These are phyloP conservation scores for Drosophila aff. DNA, from an alignment of 1,140 invertebrate species.

Conservation along the genomic window DNA sequence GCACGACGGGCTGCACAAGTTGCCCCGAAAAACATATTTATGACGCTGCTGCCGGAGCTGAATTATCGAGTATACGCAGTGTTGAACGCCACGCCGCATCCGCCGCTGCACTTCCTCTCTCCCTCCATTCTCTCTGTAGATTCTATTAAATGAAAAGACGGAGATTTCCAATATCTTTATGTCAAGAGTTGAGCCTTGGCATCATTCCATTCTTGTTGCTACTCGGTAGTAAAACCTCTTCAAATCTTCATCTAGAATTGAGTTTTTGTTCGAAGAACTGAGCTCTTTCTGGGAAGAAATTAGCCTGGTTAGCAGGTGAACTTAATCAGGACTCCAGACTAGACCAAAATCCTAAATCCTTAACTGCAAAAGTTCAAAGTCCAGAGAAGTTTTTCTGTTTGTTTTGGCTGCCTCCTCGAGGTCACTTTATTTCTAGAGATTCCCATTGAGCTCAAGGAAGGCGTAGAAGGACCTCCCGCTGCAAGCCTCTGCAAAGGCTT, in stretches of 20 bases:
- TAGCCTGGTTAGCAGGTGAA: not conserved
- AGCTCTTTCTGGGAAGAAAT: not conserved
- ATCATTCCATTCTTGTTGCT: not conserved
- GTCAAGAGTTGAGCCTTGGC: not conserved
- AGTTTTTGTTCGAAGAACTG: not conserved
- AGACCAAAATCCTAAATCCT: not conserved
- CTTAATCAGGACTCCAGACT: not conserved
- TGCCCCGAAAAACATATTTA: slow-evolving; percentile 34
- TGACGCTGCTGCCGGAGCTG: not conserved
- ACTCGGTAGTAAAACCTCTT: not conserved
- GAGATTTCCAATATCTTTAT: slow-evolving; percentile 1
- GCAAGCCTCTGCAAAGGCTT: slow-evolving; percentile 7
- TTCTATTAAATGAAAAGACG: not conserved
- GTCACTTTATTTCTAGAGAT: not conserved
- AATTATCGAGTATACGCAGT: slow-evolving; percentile 38
- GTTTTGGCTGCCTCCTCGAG: not conserved
- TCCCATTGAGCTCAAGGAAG: not conserved
- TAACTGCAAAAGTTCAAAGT: not conserved
- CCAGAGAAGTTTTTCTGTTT: not conserved
- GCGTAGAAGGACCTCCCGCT: slow-evolving; percentile 5
- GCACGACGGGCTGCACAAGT: slow-evolving; percentile 26
- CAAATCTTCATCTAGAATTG: not conserved
- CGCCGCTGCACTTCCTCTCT: slow-evolving; percentile 1
- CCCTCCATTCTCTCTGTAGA: fast-evolving
- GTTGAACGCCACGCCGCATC: slow-evolving; percentile 11